Evolutionary conservation across 1,140 invertebrate genomes (phyloP).

Genomic region (Helicoverpa zea): DNA sequence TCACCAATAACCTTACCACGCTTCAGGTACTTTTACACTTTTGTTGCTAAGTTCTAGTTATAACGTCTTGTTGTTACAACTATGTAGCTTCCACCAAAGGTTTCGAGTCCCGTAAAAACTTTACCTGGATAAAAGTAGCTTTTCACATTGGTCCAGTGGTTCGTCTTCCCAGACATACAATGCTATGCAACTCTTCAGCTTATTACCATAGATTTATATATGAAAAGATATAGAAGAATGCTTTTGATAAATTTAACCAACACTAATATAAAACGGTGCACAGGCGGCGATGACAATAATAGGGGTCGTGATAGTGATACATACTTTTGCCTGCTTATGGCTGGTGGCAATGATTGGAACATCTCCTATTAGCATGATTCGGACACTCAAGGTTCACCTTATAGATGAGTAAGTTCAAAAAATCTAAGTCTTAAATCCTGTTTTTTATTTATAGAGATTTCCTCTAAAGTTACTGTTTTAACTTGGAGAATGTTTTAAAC

Average conservation of each 20-base stretch:
- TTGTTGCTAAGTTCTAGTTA: not conserved
- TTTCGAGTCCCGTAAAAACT: too few relatives aligned
- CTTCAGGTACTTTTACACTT: slow-evolving; percentile 68
- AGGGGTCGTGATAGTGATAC: slow-evolving; percentile 69
- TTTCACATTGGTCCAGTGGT: too few relatives aligned
- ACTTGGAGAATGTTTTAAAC: too few relatives aligned
- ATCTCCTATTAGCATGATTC: slow-evolving; percentile 64
- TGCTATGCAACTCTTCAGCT: too few relatives aligned
- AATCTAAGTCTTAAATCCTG: not conserved
- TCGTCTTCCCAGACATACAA: too few relatives aligned
- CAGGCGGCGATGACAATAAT: slow-evolving; percentile 74
- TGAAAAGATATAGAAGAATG: too few relatives aligned
- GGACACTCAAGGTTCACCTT: slow-evolving; percentile 74
- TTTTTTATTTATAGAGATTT: not conserved
- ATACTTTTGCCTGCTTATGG: slow-evolving; percentile 77
- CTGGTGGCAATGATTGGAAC: slow-evolving; percentile 67
- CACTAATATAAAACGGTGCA: slow-evolving; percentile 16
- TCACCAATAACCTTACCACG: slow-evolving; percentile 79
- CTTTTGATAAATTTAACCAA: too few relatives aligned
- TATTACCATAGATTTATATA: too few relatives aligned
- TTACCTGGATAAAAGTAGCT: too few relatives aligned
- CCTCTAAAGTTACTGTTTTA: too few relatives aligned
- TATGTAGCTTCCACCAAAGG: too few relatives aligned
- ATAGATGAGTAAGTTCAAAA: slow-evolving; percentile 71
- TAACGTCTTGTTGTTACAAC: too few relatives aligned